These are phyloP conservation scores for Enteromius radiatus DNA, from an alignment of 2,797 vertebrate species.

Conservation along the genomic window DNA sequence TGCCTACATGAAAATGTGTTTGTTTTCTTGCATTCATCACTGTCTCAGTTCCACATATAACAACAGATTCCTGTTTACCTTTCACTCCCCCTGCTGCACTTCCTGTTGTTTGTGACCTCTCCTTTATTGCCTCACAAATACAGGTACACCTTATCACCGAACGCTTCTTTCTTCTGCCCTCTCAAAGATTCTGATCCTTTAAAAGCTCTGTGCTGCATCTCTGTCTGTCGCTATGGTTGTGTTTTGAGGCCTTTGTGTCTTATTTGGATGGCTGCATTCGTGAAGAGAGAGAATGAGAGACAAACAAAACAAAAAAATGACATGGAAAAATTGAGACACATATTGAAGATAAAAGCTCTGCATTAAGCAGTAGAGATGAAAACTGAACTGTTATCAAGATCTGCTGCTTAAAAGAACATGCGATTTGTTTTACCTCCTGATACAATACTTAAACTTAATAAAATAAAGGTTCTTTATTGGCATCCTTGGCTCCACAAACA, in stretches of 20 bases:
- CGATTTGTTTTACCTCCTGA: background rate
- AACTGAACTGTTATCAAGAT: constrained; percentile 56
- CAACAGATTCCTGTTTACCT: constrained; percentile 72
- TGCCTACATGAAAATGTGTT: constrained; percentile 63
- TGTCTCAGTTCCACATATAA: constrained; percentile 72
- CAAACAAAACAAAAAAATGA: constrained; percentile 56
- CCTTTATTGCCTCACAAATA: constrained; percentile 66
- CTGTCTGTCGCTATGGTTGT: constrained; percentile 60
- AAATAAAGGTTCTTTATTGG: background rate
- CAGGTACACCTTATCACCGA: constrained; percentile 64
- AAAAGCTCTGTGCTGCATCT: constrained; percentile 55
- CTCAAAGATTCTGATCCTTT: constrained; percentile 46
- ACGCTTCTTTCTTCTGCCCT: constrained; percentile 55
- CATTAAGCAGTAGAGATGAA: constrained; percentile 64
- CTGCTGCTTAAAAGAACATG: constrained; percentile 21
- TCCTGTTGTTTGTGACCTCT: constrained; percentile 73
- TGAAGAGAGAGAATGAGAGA: constrained; percentile 49
- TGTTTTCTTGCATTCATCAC: constrained; percentile 53
- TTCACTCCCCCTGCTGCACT: constrained; percentile 61
- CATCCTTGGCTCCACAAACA: background rate
- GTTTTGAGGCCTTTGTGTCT: constrained; percentile 61
- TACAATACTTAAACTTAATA: background rate
- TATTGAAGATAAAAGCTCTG: constrained; percentile 54
- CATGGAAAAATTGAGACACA: constrained; percentile 62
- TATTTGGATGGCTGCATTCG: constrained; percentile 61